These are phyloP conservation scores for Drosophila nr. perissopoda DNA, from an alignment of 2,888 invertebrate species.

Conservation along the genomic window DNA sequence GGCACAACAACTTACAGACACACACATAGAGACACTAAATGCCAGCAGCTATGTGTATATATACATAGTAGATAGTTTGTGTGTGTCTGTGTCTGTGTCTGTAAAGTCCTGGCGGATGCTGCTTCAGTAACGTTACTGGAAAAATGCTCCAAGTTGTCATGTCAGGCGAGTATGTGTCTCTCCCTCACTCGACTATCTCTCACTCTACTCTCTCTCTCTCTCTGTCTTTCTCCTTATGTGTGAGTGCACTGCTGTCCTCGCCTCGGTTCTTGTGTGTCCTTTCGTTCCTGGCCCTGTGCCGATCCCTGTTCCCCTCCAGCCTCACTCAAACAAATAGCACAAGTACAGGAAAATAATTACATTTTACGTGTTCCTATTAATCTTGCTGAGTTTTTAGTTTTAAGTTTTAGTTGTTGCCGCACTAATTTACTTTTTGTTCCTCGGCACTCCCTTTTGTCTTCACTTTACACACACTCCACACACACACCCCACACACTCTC, in stretches of 20 bases:
- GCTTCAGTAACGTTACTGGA: constrained; percentile 51
- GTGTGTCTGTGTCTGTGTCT: constrained; percentile 24
- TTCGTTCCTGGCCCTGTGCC: constrained; percentile 5
- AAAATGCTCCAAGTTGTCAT: constrained; percentile 76
- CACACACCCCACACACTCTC: neutral
- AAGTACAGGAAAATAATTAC: constrained; percentile 79
- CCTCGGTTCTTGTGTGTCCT: constrained; percentile 2
- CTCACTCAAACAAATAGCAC: constrained; percentile 67
- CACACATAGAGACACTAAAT: constrained; percentile 18
- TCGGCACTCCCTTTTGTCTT: constrained; percentile 9
- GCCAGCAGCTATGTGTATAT: constrained; percentile 34
- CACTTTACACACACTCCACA: neutral
- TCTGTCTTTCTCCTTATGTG: constrained; percentile 14
- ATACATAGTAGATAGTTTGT: neutral
- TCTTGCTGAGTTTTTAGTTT: constrained; percentile 79
- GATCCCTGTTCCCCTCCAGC: constrained; percentile 1
- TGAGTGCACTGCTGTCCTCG: constrained; percentile 34
- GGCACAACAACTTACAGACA: constrained; percentile 68
- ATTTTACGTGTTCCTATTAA: constrained; percentile 81
- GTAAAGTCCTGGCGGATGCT: constrained; percentile 36
- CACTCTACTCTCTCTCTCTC: neutral
- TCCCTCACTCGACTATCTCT: constrained; percentile 7
- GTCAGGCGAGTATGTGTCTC: constrained; percentile 49
- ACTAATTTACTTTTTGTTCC: constrained; percentile 73
- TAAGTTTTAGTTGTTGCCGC: constrained; percentile 67